These are phyloP conservation scores for Actinia tenebrosa DNA, from an alignment of 64 coral and sea anemone genomes.

Conservation along the genomic window DNA sequence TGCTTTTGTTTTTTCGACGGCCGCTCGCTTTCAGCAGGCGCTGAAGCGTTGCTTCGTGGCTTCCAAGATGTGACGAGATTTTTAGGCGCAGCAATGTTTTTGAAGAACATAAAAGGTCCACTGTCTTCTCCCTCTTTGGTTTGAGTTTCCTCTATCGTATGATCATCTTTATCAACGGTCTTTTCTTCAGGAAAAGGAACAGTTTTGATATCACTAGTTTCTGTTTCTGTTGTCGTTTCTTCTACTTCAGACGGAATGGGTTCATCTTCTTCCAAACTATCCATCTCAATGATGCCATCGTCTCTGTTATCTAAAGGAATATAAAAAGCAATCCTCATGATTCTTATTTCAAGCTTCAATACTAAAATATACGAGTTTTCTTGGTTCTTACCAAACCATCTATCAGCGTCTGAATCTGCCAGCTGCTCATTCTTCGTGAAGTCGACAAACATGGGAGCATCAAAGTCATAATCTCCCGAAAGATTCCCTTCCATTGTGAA, in stretches of 20 bases:
- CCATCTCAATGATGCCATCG: constrained; percentile 51
- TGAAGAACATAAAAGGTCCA: not conserved
- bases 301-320: constrained; percentile 48
- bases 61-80: not conserved
- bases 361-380: not conserved
- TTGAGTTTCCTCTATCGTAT: constrained; percentile 17
- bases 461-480: constrained; percentile 71
- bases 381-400: constrained; percentile 79
- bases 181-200: not conserved
- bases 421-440: constrained; percentile 25
- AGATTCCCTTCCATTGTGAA: not conserved
- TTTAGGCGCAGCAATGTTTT: not conserved
- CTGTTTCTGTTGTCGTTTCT: not conserved
- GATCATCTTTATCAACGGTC: not conserved
- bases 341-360: no score
- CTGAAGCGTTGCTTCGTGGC: not conserved
- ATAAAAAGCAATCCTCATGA: not conserved
- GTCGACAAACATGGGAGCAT: constrained; percentile 93
- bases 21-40: not conserved
- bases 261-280: constrained; percentile 28
- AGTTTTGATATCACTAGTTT: not conserved
- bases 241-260: not conserved
- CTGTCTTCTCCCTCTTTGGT: constrained; percentile 1
- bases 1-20: not conserved
- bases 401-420: constrained; percentile 52